phyloP scores from a whole-genome alignment of 2,888 invertebrate genomes.

The Epirrhoe tristata region DNA sequence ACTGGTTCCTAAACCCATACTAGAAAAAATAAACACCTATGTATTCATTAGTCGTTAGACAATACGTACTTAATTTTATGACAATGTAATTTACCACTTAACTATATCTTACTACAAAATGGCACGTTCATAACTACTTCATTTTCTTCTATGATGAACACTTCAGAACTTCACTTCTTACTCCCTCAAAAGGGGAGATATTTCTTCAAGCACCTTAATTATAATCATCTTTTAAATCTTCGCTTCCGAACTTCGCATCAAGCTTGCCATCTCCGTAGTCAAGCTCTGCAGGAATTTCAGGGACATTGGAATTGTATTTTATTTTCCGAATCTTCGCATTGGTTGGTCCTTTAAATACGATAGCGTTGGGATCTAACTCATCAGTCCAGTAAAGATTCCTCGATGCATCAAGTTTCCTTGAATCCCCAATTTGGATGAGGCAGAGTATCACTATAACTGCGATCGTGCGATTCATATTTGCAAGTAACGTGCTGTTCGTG shows the following conservation, averaged over 20 bases:
- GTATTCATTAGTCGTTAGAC: background rate
- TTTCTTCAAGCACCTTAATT: background rate
- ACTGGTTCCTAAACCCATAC: too few species aligned
- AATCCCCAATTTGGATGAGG: conserved; percentile 35
- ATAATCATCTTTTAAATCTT: conserved; percentile 18
- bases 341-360: conserved; percentile 67
- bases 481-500: conserved; percentile 24
- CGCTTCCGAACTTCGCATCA: conserved; percentile 46
- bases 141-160: background rate
- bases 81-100: background rate
- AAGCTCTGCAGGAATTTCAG: conserved; percentile 45
- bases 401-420: conserved; percentile 32
- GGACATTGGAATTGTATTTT: conserved; percentile 10
- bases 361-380: conserved; percentile 55
- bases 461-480: conserved; percentile 30
- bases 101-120: conserved; percentile 1
- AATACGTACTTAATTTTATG: background rate
- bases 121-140: conserved; percentile 3
- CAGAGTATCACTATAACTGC: conserved; percentile 30
- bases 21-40: background rate
- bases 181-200: background rate
- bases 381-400: conserved; percentile 55
- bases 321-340: conserved; percentile 52
- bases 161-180: background rate
- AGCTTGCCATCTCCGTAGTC: conserved; percentile 44